A percentile compares a stretch with the other conserved stretches of the same genome.
Conservation (phyloP, 2,888 invertebrate species). For the Hybos culiciformis region DNA sequence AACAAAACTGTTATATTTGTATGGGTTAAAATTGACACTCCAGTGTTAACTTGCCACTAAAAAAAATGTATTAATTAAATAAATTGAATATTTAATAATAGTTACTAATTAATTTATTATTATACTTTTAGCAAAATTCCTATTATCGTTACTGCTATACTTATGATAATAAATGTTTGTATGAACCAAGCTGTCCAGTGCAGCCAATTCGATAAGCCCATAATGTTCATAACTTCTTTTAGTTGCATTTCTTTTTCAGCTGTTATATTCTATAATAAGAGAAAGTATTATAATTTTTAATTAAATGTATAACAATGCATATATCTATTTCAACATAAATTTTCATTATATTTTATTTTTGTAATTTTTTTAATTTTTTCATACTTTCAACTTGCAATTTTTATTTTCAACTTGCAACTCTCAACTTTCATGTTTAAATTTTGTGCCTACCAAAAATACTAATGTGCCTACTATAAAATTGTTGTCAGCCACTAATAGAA, state of each 20-base stretch:
- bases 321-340: too few relatives aligned
- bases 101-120: background rate
- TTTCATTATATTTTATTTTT: too few relatives aligned
- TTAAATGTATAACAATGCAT: too few relatives aligned
- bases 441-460: too few relatives aligned
- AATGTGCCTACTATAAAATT: too few relatives aligned
- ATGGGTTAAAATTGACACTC: slow-evolving; percentile 51
- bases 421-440: too few relatives aligned
- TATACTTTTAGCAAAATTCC: slow-evolving; percentile 44
- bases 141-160: slow-evolving; percentile 45
- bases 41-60: slow-evolving; percentile 27
- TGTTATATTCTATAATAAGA: slow-evolving; percentile 32
- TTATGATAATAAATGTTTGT: slow-evolving; percentile 55
- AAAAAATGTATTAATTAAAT: background rate
- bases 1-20: slow-evolving; percentile 53
- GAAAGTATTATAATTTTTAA: background rate
- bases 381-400: too few relatives aligned
- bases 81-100: background rate
- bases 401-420: too few relatives aligned
- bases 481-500: too few relatives aligned
- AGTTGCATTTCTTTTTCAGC: slow-evolving; percentile 48
- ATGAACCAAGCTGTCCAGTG: slow-evolving; percentile 81
- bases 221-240: slow-evolving; percentile 84
- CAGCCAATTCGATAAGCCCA: slow-evolving; percentile 72
- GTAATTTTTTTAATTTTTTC: too few relatives aligned